Evolutionary conservation across 2,113 vertebrate genomes (phyloP), one percentile per base, ranked within the genome.

Genomic region (Odocoileus hemionus): DNA sequence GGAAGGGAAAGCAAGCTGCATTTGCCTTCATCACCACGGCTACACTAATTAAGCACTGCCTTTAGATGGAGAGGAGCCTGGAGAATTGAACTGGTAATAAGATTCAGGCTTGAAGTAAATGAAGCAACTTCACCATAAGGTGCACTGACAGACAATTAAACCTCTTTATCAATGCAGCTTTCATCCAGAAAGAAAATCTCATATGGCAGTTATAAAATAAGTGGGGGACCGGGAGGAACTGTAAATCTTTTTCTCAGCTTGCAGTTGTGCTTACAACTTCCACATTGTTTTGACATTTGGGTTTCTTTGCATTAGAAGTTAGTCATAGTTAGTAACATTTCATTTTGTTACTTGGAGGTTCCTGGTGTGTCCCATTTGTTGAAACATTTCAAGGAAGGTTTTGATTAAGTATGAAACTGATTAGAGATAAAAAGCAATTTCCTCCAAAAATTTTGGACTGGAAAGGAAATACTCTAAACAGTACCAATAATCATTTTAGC

Each of bases 121-220:
- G 98, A 98, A 99, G 97, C 98, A 98, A 98, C 97, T 98, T 98
- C 96, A 98, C 98, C 97, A 98, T 98, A 98, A 99, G 99, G 98
- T 98, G 98, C 94, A 95, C 98, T 99, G 99, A 98, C 98, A 99
- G 98, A 99, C 99, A 99, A 99, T 99, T 99, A 99, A 98, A 98
- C 98, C 98, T 98, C 98, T 99, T 99, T 98, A 99, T 99, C 99
- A 99, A 96, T 98, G 98, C 97, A 33, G 90, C 92, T 97, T 98
- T 98, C 98, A 98, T 97, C 96, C 96, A 98, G 97, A 98, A 99
- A 98, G 98, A 98, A 98, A 98, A 98, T 98, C 95, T 99, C 97
- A 83, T 94, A 98, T 97, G 97, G 97, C 94, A 98, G 88, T 97
- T 98, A 91, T 98, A 98, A 98, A 98, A 97, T 98, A 97, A 97